A percentile compares a stretch with the other conserved stretches of the same genome.
Evolutionary conservation across 2,113 vertebrate genomes (phyloP).

Genomic region (Siphamia tubifer): DNA sequence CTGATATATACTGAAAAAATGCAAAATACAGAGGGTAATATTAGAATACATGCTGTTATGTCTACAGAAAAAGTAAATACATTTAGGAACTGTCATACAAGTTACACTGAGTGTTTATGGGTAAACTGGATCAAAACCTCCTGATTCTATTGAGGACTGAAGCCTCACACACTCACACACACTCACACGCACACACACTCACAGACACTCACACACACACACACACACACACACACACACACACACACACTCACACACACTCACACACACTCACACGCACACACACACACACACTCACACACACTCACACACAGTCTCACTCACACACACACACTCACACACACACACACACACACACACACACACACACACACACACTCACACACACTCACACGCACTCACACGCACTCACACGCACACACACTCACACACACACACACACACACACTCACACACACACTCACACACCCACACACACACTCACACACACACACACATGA

Average conservation of each 20-base stretch:
- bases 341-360: slow-evolving; percentile 56
- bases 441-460: slow-evolving; percentile 54
- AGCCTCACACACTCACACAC: background rate
- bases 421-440: slow-evolving; percentile 54
- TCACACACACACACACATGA: slow-evolving; percentile 53
- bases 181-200: slow-evolving; percentile 6
- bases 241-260: too few relatives aligned
- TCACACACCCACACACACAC: slow-evolving; percentile 52
- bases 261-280: too few relatives aligned
- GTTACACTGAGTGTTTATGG: too few relatives aligned
- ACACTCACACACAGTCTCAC: too few relatives aligned
- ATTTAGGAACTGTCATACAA: too few relatives aligned
- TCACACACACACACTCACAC: slow-evolving; percentile 49
- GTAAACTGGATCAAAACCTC: background rate
- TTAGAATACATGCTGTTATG: too few relatives aligned
- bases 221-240: too few relatives aligned
- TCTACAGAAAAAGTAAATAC: too few relatives aligned
- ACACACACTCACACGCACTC: too few relatives aligned
- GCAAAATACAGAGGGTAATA: too few relatives aligned
- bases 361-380: slow-evolving; percentile 50
- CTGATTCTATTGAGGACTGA: background rate
- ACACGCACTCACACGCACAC: slow-evolving; percentile 55
- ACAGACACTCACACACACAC: slow-evolving; percentile 35
- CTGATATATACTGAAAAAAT: too few relatives aligned
- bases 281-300: too few relatives aligned